Evolutionary conservation across 2,888 invertebrate species (phyloP).

Genomic region (Lithophane leautieri): DNA sequence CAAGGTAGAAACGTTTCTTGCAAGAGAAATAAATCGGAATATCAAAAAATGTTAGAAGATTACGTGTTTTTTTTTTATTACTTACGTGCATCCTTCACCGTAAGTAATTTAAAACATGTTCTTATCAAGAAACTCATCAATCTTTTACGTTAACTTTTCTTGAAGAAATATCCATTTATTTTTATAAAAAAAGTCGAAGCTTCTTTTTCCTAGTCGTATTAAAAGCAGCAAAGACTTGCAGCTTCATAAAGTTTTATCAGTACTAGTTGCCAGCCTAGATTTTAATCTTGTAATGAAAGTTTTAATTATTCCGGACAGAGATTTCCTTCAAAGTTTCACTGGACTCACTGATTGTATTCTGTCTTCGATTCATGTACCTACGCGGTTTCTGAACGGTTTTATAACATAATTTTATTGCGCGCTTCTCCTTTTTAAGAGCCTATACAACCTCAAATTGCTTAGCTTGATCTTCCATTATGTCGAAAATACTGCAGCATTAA

Average conservation of each 20-base stretch:
- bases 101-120: neutral
- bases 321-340: neutral
- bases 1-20: neutral
- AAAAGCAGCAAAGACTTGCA: conserved; percentile 2
- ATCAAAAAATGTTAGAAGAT: neutral
- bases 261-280: conserved; percentile 7
- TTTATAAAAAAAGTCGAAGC: neutral
- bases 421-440: too few species aligned
- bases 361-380: too few species aligned
- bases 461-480: too few species aligned
- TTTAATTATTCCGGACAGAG: conserved; percentile 15
- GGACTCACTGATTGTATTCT: neutral
- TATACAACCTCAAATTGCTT: too few species aligned
- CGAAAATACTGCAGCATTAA: too few species aligned
- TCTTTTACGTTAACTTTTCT: neutral
- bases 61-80: too few species aligned
- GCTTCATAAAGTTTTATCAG: conserved; percentile 29
- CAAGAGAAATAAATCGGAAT: neutral
- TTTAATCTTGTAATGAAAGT: conserved; percentile 18
- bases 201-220: neutral
- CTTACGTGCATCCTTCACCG: neutral
- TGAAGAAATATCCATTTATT: neutral
- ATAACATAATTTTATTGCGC: too few species aligned
- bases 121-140: conserved; percentile 1
- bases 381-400: too few species aligned